Base-by-base conservation (phyloP, 2,113 vertebrate genomes). In the Leptosomus discolor region DNA sequence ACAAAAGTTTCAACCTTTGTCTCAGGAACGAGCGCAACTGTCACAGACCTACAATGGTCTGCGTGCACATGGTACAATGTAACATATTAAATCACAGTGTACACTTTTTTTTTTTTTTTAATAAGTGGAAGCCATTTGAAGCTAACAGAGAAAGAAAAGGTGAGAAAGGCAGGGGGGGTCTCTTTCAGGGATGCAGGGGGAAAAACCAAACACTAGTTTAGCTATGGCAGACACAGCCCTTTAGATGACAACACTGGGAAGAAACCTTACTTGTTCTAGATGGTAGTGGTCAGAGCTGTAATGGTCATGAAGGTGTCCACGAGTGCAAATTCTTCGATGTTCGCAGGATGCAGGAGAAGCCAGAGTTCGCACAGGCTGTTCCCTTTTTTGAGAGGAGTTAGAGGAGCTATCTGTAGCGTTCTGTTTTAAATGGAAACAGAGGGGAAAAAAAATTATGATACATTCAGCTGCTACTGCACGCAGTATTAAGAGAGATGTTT, bases 211-310 rank as follows among this genome's bases (percentile, higher is more conserved):
- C 26, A 69, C 5, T 1, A 11, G 27, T 17, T 43, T 32, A 53
- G 77, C 41, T 68, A 56, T 12, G 39, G 50, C 58, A 80, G 71
- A 84, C 43, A 70, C 6, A 76, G 53, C 43, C 39, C 50, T 79
- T 73, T 29, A 92, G 21, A 43, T 8, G 27, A 37, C 15, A 78
- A 83, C 30, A 32, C n/a, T 15, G 30, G 48, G 36, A 57, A 57
- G 77, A 68, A 43, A 15, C 26, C 98, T 97, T 94, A 99, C 99
- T 98, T 99, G 99, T 97, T 99, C 99, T 81, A 98, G 97, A 94
- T 98, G 98, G 97, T 99, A 99, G 98, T 99, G 99, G 97, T 99
- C 99, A 48, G 98, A 95, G 93, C 98, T 98, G 90, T 99, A 99
- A 45, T 98, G 98, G 96, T 99, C 99, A 1, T 99, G 98, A 92